Percentiles rank a stretch among this genome's conserved stretches.
These are phyloP conservation scores for Drosophila paramelanica DNA, from an alignment of 2,888 invertebrate species.

Conservation along the genomic window DNA sequence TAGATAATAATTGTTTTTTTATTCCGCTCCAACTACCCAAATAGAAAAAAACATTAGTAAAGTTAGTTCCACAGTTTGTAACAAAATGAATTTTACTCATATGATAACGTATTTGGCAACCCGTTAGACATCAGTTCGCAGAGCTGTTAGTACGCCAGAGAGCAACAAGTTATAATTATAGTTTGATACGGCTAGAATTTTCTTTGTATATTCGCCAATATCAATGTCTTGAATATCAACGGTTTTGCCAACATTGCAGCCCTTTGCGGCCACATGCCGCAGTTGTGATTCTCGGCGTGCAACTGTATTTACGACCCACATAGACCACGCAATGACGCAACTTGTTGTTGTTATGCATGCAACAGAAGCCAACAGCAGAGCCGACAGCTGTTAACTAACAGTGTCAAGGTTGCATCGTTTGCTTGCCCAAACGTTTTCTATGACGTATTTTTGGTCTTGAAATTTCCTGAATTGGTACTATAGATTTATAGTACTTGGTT, in stretches of 20 bases:
- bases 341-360: conserved; percentile 16
- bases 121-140: neutral
- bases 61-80: neutral
- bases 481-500: too few species aligned
- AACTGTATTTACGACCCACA: conserved; percentile 1
- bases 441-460: neutral
- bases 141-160: neutral
- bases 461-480: neutral
- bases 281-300: neutral
- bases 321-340: neutral
- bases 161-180: neutral
- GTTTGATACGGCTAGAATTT: neutral
- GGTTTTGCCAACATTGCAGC: neutral
- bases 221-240: neutral
- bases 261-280: neutral
- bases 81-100: neutral
- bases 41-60: neutral
- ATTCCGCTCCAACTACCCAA: neutral
- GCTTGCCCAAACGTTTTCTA: neutral
- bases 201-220: neutral
- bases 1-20: neutral
- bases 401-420: neutral
- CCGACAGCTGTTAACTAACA: conserved; percentile 22
- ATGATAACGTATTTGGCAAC: neutral
- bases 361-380: conserved; percentile 19